Conservation (phyloP, 2,888 invertebrate genomes). For the Cyrtodaria siliqua region DNA sequence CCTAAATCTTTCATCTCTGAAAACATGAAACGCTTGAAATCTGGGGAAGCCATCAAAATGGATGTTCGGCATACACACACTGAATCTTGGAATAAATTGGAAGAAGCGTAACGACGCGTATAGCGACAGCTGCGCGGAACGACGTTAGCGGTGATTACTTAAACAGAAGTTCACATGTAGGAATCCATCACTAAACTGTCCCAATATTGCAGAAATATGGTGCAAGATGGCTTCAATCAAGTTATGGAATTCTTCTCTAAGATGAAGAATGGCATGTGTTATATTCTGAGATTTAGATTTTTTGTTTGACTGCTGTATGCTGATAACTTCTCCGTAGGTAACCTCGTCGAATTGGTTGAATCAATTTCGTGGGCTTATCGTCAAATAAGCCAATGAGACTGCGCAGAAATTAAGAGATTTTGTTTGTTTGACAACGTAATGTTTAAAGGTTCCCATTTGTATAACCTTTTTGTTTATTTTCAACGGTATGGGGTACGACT, state of each 20-base stretch:
- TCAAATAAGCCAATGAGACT: too few species aligned
- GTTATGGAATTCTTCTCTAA: conserved; percentile 7
- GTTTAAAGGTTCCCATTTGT: too few species aligned
- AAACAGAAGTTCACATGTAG: conserved; percentile 49
- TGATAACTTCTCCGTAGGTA: too few species aligned
- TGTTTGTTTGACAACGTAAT: too few species aligned
- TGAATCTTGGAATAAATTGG: conserved; percentile 33
- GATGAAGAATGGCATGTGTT: too few species aligned
- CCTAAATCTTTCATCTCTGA: conserved; percentile 47
- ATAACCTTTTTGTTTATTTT: too few species aligned
- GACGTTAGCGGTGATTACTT: conserved; percentile 26
- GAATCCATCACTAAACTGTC: conserved; percentile 33
- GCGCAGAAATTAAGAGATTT: too few species aligned
- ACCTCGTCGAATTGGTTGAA: too few species aligned
- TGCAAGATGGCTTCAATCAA: conserved; percentile 21
- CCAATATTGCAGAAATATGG: conserved; percentile 45
- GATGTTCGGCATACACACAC: conserved; percentile 19
- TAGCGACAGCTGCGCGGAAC: conserved; percentile 53
- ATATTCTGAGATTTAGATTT: too few species aligned
- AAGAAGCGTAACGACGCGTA: conserved; percentile 37
- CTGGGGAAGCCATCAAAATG: conserved; percentile 40
- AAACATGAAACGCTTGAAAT: conserved; percentile 42
- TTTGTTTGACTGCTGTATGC: too few species aligned
- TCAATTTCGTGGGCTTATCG: too few species aligned
- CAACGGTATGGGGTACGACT: too few species aligned